Evolutionary conservation across 2,888 invertebrate genomes (phyloP).

Genomic region (Calliopum simillimum): DNA sequence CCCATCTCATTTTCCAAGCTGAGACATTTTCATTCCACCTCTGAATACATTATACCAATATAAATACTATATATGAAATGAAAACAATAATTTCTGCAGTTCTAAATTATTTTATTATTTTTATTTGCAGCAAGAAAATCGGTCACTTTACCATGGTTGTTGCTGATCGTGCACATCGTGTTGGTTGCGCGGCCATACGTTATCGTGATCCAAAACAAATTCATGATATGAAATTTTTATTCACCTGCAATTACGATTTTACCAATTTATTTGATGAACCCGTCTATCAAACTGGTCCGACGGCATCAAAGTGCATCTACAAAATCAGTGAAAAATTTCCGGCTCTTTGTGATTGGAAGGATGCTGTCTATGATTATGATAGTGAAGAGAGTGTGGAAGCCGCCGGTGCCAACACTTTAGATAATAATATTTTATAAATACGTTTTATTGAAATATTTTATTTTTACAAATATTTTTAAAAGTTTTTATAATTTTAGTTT

Average conservation of each 20-base stretch:
- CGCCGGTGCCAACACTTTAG: conserved; percentile 49
- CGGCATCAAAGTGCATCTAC: conserved; percentile 57
- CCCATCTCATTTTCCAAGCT: too few species aligned
- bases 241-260: conserved; percentile 65
- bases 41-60: too few species aligned
- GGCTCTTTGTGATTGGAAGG: conserved; percentile 60
- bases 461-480: neutral
- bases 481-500: neutral
- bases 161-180: conserved; percentile 60
- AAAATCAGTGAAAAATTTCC: conserved; percentile 56
- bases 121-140: conserved; percentile 58
- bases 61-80: neutral
- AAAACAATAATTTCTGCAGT: too few species aligned
- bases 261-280: conserved; percentile 59
- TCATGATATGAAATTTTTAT: conserved; percentile 52
- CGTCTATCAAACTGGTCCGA: conserved; percentile 57
- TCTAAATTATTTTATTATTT: conserved; percentile 16
- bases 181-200: conserved; percentile 62
- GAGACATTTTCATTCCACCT: too few species aligned
- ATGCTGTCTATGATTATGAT: conserved; percentile 51
- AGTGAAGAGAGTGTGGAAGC: conserved; percentile 54
- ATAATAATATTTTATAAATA: conserved; percentile 47
- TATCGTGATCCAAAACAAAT: conserved; percentile 49
- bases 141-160: conserved; percentile 64
- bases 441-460: too few species aligned